phyloP scores from a whole-genome alignment of 2,888 invertebrate genomes.

The Philopedon plagiatum region DNA sequence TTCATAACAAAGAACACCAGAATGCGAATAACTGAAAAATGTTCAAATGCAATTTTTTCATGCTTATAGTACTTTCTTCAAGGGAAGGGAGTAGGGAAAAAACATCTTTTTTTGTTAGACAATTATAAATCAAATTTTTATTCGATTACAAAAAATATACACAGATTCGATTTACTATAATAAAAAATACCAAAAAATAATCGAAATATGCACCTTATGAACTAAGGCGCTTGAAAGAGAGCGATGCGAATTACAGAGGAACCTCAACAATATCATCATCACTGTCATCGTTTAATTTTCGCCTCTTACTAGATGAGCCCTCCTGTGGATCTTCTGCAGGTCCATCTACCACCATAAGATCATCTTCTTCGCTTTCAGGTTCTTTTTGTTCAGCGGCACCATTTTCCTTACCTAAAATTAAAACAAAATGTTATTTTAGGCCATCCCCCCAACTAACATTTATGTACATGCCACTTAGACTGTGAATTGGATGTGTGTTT shows the following conservation, averaged over 20 bases:
- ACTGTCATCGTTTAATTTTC: slow-evolving; percentile 60
- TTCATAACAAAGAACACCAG: no score
- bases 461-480: no score
- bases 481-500: no score
- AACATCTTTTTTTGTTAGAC: not conserved
- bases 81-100: not conserved
- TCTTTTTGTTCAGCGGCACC: slow-evolving; percentile 53
- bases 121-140: not conserved
- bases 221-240: not conserved
- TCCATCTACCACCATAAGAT: slow-evolving; percentile 60
- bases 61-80: no score
- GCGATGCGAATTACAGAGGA: slow-evolving; percentile 33
- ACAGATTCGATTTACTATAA: not conserved
- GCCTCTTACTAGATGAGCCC: slow-evolving; percentile 64
- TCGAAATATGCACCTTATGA: not conserved
- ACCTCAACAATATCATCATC: slow-evolving; percentile 58
- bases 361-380: slow-evolving; percentile 62
- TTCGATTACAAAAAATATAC: not conserved
- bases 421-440: slow-evolving; percentile 1
- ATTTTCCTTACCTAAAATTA: slow-evolving; percentile 53
- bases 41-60: no score
- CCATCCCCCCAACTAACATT: no score
- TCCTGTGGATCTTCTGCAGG: slow-evolving; percentile 64
- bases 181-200: slow-evolving; percentile 6
- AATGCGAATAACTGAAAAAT: no score